Base-by-base conservation (phyloP, 2,797 vertebrate genomes). In the Brachyalestes nurse region DNA sequence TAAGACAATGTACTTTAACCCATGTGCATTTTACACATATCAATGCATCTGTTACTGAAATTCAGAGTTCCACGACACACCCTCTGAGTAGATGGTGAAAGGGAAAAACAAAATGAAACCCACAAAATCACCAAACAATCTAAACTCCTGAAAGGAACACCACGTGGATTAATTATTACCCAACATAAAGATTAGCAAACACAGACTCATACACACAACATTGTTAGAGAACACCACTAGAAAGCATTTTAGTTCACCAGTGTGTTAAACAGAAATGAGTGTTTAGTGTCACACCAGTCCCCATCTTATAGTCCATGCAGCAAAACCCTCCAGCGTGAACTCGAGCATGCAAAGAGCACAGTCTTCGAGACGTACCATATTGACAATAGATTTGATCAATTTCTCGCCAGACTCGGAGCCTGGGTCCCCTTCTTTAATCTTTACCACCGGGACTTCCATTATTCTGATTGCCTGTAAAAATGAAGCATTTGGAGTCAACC, bases 381-480 rank as follows among this genome's bases (percentile, higher is more conserved):
- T 96, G 90, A 97, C 94, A 95, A 99, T 93, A 95, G 96, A 97
- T 97, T 98, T 99, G 89, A 97, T 96, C 92, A 96, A 93, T 92
- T 97, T 98, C 90, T 99, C 96, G 88, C 93, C 91, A 79, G 90
- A 90, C 89, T 97, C 89, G 0, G 88, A 93, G 88, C 94, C 96
- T 80, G 93, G 92, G 89, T 95, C 94, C 91, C 93, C 94, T 95
- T 96, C 93, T 92, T 95, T 97, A 96, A 98, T 96, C 96, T 97
- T 99, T 96, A 98, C 95, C 94, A 99, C 95, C 23, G 96, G 97
- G 86, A 99, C 97, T 93, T 99, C 97, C 97, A 99, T 99, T 94
- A 97, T 92, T 93, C 92, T 96, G 95, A 99, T 79, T 86, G 92
- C 96, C 97, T 98, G 96, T 90, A 93, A 94, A 95, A 96, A 92